phyloP scores from a whole-genome alignment of 2,797 vertebrate genomes.

The Loris lydekkerianus region DNA sequence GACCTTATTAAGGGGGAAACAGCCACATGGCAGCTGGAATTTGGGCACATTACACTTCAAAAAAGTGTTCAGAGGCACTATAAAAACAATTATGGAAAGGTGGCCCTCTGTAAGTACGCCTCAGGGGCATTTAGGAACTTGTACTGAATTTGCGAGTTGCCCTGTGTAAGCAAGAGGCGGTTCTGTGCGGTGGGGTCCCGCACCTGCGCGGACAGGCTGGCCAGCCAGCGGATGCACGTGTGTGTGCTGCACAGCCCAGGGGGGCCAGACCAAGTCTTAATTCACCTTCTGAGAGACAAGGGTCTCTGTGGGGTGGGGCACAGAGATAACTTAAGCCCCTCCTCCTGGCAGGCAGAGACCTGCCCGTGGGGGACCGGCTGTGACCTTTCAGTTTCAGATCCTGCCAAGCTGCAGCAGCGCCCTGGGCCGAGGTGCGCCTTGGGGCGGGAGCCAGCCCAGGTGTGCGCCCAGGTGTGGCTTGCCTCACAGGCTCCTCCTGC shows the following conservation, averaged over 20 bases:
- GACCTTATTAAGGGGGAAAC: not conserved
- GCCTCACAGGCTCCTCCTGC: not conserved
- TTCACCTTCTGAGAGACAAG: not conserved
- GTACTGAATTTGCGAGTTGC: not conserved
- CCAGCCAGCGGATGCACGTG: not conserved
- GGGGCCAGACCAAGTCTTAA: not conserved
- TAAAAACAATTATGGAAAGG: not conserved
- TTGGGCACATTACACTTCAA: no score
- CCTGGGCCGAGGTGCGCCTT: not conserved
- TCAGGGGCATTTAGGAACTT: not conserved
- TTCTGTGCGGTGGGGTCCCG: no score
- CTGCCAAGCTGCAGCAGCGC: not conserved
- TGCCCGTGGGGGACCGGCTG: not conserved
- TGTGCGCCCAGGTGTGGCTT: not conserved
- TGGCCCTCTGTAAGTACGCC: not conserved
- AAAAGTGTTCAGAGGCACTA: not conserved
- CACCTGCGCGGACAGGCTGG: fast-evolving
- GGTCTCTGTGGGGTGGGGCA: not conserved
- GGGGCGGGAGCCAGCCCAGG: not conserved
- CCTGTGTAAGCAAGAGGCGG: no score
- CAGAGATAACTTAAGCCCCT: fast-evolving
- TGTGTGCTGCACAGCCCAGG: fast-evolving
- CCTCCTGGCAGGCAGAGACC: not conserved
- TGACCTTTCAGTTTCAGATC: not conserved
- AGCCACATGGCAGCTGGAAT: not conserved